Evolutionary conservation across 1,140 invertebrate species (phyloP).

Genomic region (Paraescarpia echinospica): DNA sequence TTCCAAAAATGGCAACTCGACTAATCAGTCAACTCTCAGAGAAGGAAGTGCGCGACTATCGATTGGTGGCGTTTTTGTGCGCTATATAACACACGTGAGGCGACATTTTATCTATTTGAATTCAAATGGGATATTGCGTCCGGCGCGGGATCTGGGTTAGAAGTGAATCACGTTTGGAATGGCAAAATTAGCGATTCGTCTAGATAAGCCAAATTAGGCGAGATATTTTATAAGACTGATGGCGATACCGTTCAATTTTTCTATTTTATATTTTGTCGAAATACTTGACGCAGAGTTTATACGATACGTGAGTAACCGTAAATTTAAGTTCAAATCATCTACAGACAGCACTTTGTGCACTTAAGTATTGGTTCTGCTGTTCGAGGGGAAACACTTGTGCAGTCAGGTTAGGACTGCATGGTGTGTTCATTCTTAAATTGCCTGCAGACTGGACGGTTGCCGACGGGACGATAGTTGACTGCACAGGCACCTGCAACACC

Average conservation of each 20-base stretch:
- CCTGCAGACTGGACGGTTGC: no score
- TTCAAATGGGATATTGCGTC: background rate
- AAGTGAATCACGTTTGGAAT: background rate
- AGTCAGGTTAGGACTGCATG: no score
- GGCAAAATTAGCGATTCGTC: background rate
- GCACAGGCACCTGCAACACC: no score
- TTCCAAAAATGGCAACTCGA: no score
- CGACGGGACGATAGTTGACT: no score
- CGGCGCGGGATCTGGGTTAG: background rate
- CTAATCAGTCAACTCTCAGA: background rate
- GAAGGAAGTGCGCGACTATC: background rate
- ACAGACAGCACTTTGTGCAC: no score
- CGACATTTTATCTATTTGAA: background rate
- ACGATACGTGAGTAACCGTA: background rate
- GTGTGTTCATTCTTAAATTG: no score
- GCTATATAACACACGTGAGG: no score
- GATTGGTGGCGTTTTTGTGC: background rate
- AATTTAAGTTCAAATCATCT: no score
- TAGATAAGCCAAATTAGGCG: background rate
- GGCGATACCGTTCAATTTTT: background rate
- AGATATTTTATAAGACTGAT: background rate
- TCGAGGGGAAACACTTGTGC: no score
- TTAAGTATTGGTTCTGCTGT: no score
- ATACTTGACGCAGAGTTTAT: background rate
- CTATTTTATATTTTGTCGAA: background rate